Evolutionary conservation across 2,113 vertebrate species (phyloP), one percentile per base, ranked within the genome.

Genomic region (Cyprinus carpio): DNA sequence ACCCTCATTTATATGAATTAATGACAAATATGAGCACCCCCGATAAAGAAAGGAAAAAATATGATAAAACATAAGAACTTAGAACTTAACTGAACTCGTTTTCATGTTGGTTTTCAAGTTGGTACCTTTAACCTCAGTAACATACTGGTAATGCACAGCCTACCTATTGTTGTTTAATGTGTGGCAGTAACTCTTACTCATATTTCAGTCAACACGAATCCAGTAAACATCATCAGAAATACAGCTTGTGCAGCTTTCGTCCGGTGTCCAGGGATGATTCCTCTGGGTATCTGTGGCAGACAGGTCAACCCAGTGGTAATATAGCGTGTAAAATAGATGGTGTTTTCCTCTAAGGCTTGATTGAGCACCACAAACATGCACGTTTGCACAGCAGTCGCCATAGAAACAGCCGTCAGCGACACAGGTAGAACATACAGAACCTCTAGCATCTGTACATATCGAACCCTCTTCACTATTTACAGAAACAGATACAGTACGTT

Each of bases 331-430:
- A 82, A 64, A 67, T 65, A 43, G 54, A 87, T 25, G 29, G 71
- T 11, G 72, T 25, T 74, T 83, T 72, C 49, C 60, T 60, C 71
- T 4, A 56, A 64, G 27, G 54, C 56, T 85, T 83, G 75, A 75
- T 23, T 65, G 74, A 43, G 40, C 74, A 20, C 60, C 71, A 74
- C 54, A 79, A 85, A 85, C 84, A 83, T 75, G 64, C 65, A 85
- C 49, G 49, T 82, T 82, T 25, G 49, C 69, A 88, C 78, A 56
- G 80, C 84, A 34, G 87, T 88, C 80, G 40, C 87, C 87, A 88
- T 88, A 85, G 87, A 85, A 88, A 88, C 87, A 72, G 51, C 11
- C 46, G 46, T 27, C 72, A 84, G 54, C 64, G n/a, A 87, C 37
- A 37, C 54, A 81, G 60, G 62, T 74, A 83, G 29, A 82, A 87